Percentiles rank a stretch among this genome's conserved stretches.
Conservation (phyloP, 2,797 vertebrate genomes). For the Poeciliopsis presidionis region DNA sequence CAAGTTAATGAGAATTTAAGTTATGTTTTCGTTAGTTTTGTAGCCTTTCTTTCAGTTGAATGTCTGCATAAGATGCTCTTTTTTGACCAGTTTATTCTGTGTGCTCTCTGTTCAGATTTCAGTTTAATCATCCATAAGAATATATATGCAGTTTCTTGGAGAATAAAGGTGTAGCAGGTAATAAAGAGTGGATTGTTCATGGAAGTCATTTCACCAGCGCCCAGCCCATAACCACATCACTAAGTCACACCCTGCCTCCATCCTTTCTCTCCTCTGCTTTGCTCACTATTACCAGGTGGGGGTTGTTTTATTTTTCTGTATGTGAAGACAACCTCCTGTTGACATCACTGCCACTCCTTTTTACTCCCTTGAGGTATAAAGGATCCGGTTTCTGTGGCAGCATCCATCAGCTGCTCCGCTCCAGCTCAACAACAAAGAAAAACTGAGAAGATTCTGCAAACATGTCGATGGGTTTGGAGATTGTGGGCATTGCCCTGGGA, state of each 20-base stretch:
- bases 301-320: constrained; percentile 13
- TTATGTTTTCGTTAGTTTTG: background rate
- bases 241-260: constrained; percentile 22
- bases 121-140: background rate
- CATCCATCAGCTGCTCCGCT: constrained; percentile 46
- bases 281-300: constrained; percentile 47
- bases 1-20: no score
- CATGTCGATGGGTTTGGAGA: constrained; percentile 97
- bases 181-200: constrained; percentile 10
- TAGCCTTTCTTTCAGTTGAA: constrained; percentile 5
- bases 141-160: background rate
- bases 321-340: constrained; percentile 42
- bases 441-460: constrained; percentile 21
- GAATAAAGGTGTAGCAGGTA: constrained; percentile 6
- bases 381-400: constrained; percentile 64
- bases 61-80: background rate
- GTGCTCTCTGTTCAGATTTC: background rate
- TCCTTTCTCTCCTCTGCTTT: constrained; percentile 40
- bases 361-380: constrained; percentile 74
- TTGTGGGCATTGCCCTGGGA: constrained; percentile 86
- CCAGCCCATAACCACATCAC: constrained; percentile 11
- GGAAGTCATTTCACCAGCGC: background rate
- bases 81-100: background rate
- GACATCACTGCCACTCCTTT: constrained; percentile 73
- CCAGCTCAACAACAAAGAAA: constrained; percentile 19